Base-by-base conservation (phyloP, 2,113 vertebrate species). In the Edolisoma coerulescens region DNA sequence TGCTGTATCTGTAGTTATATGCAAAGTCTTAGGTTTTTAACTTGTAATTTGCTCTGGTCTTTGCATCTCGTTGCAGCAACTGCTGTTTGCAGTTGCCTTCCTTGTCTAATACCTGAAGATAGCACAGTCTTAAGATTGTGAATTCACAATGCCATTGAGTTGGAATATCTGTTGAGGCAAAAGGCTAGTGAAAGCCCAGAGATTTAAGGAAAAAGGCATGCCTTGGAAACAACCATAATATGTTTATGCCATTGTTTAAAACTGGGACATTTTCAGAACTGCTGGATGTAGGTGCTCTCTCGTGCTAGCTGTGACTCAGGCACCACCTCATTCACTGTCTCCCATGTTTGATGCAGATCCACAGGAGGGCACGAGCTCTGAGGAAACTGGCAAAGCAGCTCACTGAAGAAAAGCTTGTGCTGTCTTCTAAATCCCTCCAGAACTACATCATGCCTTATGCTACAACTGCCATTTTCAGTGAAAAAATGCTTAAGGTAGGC, bases 381-480 rank as follows among this genome's bases (percentile, higher is more conserved):
- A 99, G 98, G 96, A 99, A 98, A 97, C 86, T 99, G 74, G 99
- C 99, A 61, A 99, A 99, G 92, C 99, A 99, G 52, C 98, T 99
- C 73, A 98, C 89, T 2, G 99, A 99, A 82, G 98, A 98, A 81
- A 98, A 96, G 16, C 94, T 99, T 54, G 56, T 96, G 47, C 96
- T 99, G 64, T 98, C 98, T 17, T 98, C 99, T 3, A 99, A 98
- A 27, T 98, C 99, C 11, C 98, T 99, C 32, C 99, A 99, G 97
- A 99, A 98, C 89, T 99, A 99, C 95, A 98, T 99, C 95, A 99
- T 99, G 99, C 99, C 99, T 32, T 99, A 99, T 57, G 99, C 99
- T 91, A 98, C 98, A 95, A 98, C 98, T 6, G 98, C 98, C 39
- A 87, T 99, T 94, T 98, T 99, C 73, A 98, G 98, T 86, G 98